Base-by-base conservation (phyloP, 1,140 invertebrate species). In the Brachionus calyciflorus region DNA sequence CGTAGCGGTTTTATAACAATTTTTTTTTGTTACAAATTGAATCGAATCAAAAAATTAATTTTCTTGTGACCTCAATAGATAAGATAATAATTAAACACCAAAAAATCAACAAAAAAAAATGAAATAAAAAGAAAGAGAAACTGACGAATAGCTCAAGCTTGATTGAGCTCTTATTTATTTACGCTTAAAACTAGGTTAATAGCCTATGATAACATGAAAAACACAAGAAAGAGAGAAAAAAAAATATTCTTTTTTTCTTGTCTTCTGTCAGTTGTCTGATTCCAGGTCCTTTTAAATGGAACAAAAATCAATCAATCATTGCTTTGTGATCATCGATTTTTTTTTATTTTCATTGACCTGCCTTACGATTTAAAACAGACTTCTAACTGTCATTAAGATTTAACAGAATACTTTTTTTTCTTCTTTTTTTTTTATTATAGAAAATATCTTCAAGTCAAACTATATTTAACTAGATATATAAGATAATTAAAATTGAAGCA, bases 181-280 rank as follows among this genome's bases (percentile, higher is more conserved):
- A 55, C 26, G 53, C 53, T 55, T 28, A n/a, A 60, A 60, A 60
- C 55, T 60, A 60, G 55, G 55, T 60, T 60, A 60, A 60, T 60
- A 33, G 55, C 55, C 30, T 19, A 37, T 37, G 55, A 60, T 60
- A 60, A 33, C 55, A 60, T 60, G 30, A 60, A 53, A 53, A 4
- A 49, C 24, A 49, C 19, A n/a, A 48, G 12, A 2, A 12, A 55
- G 17, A 26, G 6, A 14, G n/a, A n/a, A 12, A n/a, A n/a, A n/a
- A n/a, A n/a, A n/a, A n/a, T n/a, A n/a, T n/a, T n/a, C n/a, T n/a
- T n/a, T n/a, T n/a, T n/a, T n/a, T 49, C 46, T 37, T 60, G 55
- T 60, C 55, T 60, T 60, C 30, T 60, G 55, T 60, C 55, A 60
- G 55, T 19, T 60, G 37, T 21, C n/a, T 37, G 33, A 19, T 26